These are phyloP conservation scores for Bombus fervidus DNA, from an alignment of 1,140 invertebrate genomes.

Conservation along the genomic window DNA sequence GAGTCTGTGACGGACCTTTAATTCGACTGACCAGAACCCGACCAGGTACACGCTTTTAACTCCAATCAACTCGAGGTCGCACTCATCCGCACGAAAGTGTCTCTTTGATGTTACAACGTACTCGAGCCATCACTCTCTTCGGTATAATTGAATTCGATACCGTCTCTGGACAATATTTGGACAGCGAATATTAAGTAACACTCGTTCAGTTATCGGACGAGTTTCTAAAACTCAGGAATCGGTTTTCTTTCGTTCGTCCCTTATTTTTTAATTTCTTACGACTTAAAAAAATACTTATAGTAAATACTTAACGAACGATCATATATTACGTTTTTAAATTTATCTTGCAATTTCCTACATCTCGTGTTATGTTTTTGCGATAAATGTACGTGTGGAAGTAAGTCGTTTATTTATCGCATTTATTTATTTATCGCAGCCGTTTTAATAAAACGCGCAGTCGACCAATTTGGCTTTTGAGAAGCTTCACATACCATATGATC, in stretches of 20 bases:
- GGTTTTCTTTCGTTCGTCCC: no score
- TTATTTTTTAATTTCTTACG: background rate
- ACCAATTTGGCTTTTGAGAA: background rate
- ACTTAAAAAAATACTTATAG: no score
- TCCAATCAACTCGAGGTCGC: conserved; percentile 5
- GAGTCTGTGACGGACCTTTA: background rate
- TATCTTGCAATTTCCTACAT: background rate
- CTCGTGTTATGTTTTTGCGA: background rate
- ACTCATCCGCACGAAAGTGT: background rate
- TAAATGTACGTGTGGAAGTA: background rate
- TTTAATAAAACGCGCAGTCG: background rate
- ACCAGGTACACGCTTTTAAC: conserved; percentile 3
- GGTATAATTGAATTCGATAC: conserved; percentile 1
- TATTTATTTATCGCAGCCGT: no score
- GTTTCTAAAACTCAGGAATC: no score
- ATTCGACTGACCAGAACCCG: background rate
- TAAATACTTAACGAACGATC: no score
- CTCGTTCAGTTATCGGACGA: background rate
- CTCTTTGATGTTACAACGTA: background rate
- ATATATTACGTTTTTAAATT: no score
- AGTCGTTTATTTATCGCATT: no score
- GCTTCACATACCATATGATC: background rate
- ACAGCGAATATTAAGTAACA: background rate
- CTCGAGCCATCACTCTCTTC: no score
- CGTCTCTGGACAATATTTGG: no score